Conservation (phyloP, 1,140 invertebrate species). For the Ceratosolen solmsi region DNA sequence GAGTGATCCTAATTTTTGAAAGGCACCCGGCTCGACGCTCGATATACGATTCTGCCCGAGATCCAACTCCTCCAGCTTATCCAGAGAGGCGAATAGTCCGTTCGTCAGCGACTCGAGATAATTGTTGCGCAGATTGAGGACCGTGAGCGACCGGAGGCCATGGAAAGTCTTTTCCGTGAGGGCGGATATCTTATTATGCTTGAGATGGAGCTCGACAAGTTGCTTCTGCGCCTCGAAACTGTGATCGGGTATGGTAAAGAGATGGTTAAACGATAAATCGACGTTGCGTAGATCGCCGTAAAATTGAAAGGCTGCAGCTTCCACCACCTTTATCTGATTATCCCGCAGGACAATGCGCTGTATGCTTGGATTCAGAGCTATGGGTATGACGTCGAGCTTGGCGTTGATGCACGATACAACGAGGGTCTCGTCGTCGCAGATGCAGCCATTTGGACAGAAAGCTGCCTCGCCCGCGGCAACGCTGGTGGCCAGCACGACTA, state of each 20-base stretch:
- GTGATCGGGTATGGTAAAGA: constrained; percentile 83
- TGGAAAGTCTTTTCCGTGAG: constrained; percentile 86
- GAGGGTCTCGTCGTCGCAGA: constrained; percentile 90
- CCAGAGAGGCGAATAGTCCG: constrained; percentile 83
- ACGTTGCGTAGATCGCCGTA: constrained; percentile 88
- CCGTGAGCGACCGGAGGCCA: constrained; percentile 83
- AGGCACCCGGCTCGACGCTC: constrained; percentile 84
- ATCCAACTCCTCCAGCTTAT: constrained; percentile 87
- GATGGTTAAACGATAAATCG: constrained; percentile 87
- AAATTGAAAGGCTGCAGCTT: constrained; percentile 87
- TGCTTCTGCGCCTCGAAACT: constrained; percentile 87
- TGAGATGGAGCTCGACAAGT: constrained; percentile 86
- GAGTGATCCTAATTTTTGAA: constrained; percentile 83
- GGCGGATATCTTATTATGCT: constrained; percentile 88
- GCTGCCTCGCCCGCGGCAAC: constrained; percentile 66
- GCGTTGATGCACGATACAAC: constrained; percentile 90
- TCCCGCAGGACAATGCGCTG: constrained; percentile 86
- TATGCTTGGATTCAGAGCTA: constrained; percentile 91
- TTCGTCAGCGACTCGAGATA: constrained; percentile 84
- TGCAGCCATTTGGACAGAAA: constrained; percentile 85
- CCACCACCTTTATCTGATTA: constrained; percentile 90
- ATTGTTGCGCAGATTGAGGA: constrained; percentile 87
- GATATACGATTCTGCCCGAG: constrained; percentile 90
- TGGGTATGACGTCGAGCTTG: constrained; percentile 90
- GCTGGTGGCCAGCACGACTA: constrained; percentile 62